Evolutionary conservation across 1,140 invertebrate genomes (phyloP), one percentile per base, ranked within the genome.

Genomic region (Prorops nasuta): DNA sequence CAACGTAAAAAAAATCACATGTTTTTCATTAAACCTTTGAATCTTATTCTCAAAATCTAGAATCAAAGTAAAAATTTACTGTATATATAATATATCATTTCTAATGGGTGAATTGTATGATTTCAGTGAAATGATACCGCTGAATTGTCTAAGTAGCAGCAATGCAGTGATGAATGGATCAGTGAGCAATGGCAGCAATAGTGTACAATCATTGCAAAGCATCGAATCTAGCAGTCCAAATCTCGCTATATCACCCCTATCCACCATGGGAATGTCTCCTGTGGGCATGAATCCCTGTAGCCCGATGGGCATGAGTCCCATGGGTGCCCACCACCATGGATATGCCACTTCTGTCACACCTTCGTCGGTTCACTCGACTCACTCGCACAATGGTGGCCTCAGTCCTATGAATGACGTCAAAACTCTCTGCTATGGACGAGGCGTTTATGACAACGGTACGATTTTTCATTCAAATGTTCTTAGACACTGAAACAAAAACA

Each of bases 371-470:
- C 74, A 75, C 47, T 62, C 67, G 2, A 44, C 61, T 0, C 72
- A 75, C 45, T 52, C 59, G 6, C 71, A 75, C 10, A 69, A 67
- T 37, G 68, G 73, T 16, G 65, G 64, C 2, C 54, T 76, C 3
- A 75, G 68, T 46, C 67, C 72, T 3, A 74, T 78, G 61, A 74
- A 70, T 41, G 73, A 76, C 22, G 68, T 75, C 7, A 76, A 75
- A 19, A 37, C 69, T 7, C 42, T 75, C 0, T 76, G 68, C 42
- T 77, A 76, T 32, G 66, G 69, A n/a, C 66, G 72, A 16, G 60
- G 65, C n/a, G 57, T 71, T 21, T 77, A 76, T 47, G 76, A 78
- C 19, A 67, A 58, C 44, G 66, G 72, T 64, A 12, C n/a, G n/a
- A n/a, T n/a, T n/a, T n/a, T 18, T 24, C 19, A 36, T 20, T 48